These are phyloP conservation scores for Felis catus DNA, from an alignment of 2,113 vertebrate species.

Conservation along the genomic window F.catus_Fca126_mat1.0 CM031416.1:89483001-89483500, in stretches of 20 bases:
- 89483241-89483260: neutral
- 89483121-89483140: neutral
- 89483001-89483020: neutral
- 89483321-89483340: neutral
- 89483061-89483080: neutral
- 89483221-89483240: neutral
- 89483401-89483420: neutral
- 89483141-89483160: neutral
- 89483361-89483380: neutral
- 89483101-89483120: neutral
- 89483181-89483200: neutral
- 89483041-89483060: neutral
- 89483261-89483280: neutral
- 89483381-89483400: neutral
- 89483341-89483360: neutral
- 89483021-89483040: neutral
- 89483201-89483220: neutral
- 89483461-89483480: neutral
- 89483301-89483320: neutral
- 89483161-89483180: neutral
- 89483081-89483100: neutral
- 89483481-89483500: slow-evolving; percentile 14
- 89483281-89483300: neutral
- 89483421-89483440: neutral
- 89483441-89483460: neutral